A percentile compares a stretch with the other conserved stretches of the same genome.
These are phyloP conservation scores for Cheilosia urbana DNA, from an alignment of 2,888 invertebrate genomes.

Conservation along the genomic window DNA sequence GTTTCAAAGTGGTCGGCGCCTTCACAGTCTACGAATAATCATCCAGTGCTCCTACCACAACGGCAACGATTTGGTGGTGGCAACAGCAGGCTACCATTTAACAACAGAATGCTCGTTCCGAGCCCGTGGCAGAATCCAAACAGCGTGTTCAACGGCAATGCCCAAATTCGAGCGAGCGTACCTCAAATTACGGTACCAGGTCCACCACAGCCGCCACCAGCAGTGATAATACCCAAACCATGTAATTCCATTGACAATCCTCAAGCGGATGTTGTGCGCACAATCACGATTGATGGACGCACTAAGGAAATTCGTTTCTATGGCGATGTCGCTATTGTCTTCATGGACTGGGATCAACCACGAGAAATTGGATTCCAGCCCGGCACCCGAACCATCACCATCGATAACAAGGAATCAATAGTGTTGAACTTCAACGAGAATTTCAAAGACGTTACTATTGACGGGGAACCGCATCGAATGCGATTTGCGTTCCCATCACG, in stretches of 20 bases:
- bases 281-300: conserved; percentile 92
- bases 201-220: conserved; percentile 77
- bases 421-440: conserved; percentile 88
- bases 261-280: conserved; percentile 89
- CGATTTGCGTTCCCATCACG: conserved; percentile 96
- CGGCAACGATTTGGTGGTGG: conserved; percentile 50
- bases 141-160: conserved; percentile 49
- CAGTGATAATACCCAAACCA: conserved; percentile 79
- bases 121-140: conserved; percentile 75
- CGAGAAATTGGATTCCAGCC: conserved; percentile 93
- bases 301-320: conserved; percentile 93
- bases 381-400: conserved; percentile 89
- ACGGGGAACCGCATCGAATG: conserved; percentile 90
- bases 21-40: conserved; percentile 21
- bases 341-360: conserved; percentile 94
- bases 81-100: conserved; percentile 38
- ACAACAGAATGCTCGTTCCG: conserved; percentile 61
- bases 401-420: conserved; percentile 90
- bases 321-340: conserved; percentile 92
- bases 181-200: conserved; percentile 21
- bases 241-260: conserved; percentile 85
- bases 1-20: conserved; percentile 80
- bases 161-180: conserved; percentile 12
- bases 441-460: conserved; percentile 89
- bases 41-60: conserved; percentile 13